Evolutionary conservation across 2,797 vertebrate species (phyloP).

Genomic region (Botia kubotai): DNA sequence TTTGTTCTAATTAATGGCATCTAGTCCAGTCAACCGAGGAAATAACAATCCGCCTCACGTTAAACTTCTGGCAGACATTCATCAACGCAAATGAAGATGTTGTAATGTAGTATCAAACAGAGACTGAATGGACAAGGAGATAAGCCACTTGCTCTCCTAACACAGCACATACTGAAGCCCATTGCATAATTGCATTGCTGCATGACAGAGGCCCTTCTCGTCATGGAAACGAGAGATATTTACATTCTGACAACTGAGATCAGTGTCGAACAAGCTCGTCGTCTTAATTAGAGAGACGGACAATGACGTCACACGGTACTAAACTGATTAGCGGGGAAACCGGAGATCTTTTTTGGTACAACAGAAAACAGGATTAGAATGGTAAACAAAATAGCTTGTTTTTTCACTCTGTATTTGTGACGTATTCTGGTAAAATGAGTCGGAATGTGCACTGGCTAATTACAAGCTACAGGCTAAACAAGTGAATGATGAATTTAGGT

Average conservation of each 20-base stretch:
- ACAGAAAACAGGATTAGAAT: conserved; percentile 28
- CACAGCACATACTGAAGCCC: conserved; percentile 62
- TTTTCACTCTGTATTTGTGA: conserved; percentile 14
- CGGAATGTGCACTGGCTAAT: not conserved
- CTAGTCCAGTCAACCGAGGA: conserved; percentile 50
- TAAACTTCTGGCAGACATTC: conserved; percentile 57
- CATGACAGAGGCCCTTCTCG: conserved; percentile 61
- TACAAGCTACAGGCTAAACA: too few species aligned
- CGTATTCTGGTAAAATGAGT: conserved; percentile 20
- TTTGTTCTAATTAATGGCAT: conserved; percentile 70
- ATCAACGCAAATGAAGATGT: conserved; percentile 54
- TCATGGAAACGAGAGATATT: conserved; percentile 69
- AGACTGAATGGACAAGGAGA: conserved; percentile 67
- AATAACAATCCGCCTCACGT: conserved; percentile 50
- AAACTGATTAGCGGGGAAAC: conserved; percentile 39
- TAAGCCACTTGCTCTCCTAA: conserved; percentile 71
- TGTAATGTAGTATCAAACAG: conserved; percentile 58
- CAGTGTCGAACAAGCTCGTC: conserved; percentile 60
- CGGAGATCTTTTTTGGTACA: conserved; percentile 14
- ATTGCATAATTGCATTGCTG: conserved; percentile 72
- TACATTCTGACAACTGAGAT: conserved; percentile 58
- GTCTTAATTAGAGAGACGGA: conserved; percentile 58
- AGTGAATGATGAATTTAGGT: too few species aligned
- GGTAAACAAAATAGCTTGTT: conserved; percentile 55
- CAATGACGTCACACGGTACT: conserved; percentile 25